phyloP scores from a whole-genome alignment of 1,140 invertebrate genomes.

The Bombus terrestris region DNA sequence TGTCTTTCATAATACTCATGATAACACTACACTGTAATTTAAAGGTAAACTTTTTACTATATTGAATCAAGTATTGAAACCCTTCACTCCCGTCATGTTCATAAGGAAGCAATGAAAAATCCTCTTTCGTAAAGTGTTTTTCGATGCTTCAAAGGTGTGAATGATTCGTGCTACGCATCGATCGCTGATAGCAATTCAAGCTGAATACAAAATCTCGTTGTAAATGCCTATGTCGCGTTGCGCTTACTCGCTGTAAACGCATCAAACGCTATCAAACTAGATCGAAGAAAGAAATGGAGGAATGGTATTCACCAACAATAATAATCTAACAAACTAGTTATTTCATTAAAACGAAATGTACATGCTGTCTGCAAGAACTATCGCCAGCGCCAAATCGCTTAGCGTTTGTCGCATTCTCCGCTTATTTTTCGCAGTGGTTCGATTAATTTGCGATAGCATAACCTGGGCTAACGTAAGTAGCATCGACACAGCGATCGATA shows the following conservation, averaged over 20 bases:
- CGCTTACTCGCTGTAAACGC: background rate
- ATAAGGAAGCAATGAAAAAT: background rate
- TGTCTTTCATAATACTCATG: background rate
- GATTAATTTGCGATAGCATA: slow-evolving; percentile 54
- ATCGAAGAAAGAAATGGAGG: slow-evolving; percentile 18
- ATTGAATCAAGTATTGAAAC: no score
- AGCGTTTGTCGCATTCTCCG: slow-evolving; percentile 45
- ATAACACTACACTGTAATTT: background rate
- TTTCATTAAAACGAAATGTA: background rate
- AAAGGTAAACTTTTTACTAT: background rate
- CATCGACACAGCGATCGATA: slow-evolving; percentile 64
- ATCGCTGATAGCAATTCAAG: slow-evolving; percentile 55
- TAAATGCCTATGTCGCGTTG: background rate
- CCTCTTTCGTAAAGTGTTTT: slow-evolving; percentile 31
- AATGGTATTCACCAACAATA: background rate
- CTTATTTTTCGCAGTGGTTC: slow-evolving; percentile 51
- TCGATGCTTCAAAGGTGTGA: background rate
- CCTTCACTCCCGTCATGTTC: background rate
- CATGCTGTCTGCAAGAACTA: slow-evolving; percentile 42
- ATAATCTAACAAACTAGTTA: background rate
- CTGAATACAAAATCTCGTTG: background rate
- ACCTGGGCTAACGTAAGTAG: slow-evolving; percentile 47
- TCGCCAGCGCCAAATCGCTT: slow-evolving; percentile 48
- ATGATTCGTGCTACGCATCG: slow-evolving; percentile 60
- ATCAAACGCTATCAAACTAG: background rate